These are phyloP conservation scores for Antheraea mylitta DNA, from an alignment of 1,140 invertebrate species.

Conservation along the genomic window DNA sequence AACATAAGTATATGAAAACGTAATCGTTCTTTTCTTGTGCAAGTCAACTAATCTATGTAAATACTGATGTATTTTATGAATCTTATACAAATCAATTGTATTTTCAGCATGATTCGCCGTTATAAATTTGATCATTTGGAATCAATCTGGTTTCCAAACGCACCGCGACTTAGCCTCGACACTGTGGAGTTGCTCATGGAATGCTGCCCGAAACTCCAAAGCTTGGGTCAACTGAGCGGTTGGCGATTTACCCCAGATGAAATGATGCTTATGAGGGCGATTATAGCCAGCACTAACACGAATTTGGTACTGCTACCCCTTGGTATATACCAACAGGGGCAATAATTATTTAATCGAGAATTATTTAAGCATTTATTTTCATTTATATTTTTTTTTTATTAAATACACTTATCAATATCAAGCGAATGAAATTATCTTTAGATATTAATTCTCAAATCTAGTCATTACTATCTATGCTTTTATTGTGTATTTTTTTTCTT, in stretches of 20 bases:
- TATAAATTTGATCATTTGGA: constrained; percentile 80
- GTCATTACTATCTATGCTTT: background rate
- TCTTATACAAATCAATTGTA: background rate
- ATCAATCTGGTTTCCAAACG: constrained; percentile 83
- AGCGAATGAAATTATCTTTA: background rate
- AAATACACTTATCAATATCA: background rate
- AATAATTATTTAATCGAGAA: constrained; percentile 23
- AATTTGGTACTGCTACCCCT: constrained; percentile 79
- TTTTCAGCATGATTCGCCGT: constrained; percentile 77
- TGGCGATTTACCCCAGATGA: constrained; percentile 83
- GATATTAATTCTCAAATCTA: background rate
- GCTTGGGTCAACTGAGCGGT: constrained; percentile 81
- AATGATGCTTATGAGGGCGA: constrained; percentile 80
- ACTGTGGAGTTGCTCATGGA: constrained; percentile 82
- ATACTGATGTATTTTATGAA: too few species aligned
- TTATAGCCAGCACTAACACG: constrained; percentile 81
- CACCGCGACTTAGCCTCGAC: constrained; percentile 79
- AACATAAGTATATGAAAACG: too few species aligned
- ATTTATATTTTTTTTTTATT: too few species aligned
- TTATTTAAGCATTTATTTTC: background rate
- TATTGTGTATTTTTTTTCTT: too few species aligned
- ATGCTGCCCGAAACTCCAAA: constrained; percentile 81
- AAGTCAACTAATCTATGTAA: too few species aligned
- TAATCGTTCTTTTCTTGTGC: too few species aligned
- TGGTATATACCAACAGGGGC: constrained; percentile 73